A percentile compares a stretch with the other conserved stretches of the same genome.
These are phyloP conservation scores for Chloebia gouldiae DNA, from an alignment of 2,113 vertebrate genomes.

Conservation along the genomic window DNA sequence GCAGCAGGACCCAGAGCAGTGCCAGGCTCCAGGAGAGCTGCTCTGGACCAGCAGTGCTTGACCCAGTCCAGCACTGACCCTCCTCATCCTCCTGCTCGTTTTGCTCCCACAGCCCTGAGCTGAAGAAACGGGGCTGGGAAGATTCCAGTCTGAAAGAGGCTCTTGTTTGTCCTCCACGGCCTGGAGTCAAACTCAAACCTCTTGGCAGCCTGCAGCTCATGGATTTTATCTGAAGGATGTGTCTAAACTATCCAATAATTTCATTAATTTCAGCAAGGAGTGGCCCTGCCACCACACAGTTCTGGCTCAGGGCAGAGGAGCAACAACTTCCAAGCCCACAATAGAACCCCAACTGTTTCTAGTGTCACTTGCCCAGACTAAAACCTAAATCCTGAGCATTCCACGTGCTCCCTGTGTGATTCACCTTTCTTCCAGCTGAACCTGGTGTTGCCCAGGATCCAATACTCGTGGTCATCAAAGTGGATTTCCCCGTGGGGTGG, in stretches of 20 bases:
- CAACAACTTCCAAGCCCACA: neutral
- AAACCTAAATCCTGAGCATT: accelerated
- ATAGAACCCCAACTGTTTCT: accelerated
- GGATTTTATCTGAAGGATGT: neutral
- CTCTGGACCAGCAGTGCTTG: accelerated
- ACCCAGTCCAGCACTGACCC: neutral
- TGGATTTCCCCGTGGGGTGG: slow-evolving; percentile 93
- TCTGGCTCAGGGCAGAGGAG: neutral
- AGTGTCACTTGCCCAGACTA: neutral
- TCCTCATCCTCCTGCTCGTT: neutral
- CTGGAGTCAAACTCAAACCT: neutral
- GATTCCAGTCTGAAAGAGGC: neutral
- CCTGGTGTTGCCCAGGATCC: slow-evolving; percentile 93
- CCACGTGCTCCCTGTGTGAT: accelerated
- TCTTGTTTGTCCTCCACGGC: neutral
- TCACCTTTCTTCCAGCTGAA: slow-evolving; percentile 97
- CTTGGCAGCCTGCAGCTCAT: neutral
- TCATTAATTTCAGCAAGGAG: neutral
- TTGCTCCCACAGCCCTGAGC: neutral
- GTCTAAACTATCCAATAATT: neutral
- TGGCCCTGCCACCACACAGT: accelerated
- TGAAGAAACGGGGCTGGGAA: neutral
- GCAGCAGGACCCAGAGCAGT: neutral
- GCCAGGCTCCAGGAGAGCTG: neutral
- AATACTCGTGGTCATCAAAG: slow-evolving; percentile 94